Conservation (phyloP, 2,797 vertebrate genomes). For the Megalops cyprinoides region DNA sequence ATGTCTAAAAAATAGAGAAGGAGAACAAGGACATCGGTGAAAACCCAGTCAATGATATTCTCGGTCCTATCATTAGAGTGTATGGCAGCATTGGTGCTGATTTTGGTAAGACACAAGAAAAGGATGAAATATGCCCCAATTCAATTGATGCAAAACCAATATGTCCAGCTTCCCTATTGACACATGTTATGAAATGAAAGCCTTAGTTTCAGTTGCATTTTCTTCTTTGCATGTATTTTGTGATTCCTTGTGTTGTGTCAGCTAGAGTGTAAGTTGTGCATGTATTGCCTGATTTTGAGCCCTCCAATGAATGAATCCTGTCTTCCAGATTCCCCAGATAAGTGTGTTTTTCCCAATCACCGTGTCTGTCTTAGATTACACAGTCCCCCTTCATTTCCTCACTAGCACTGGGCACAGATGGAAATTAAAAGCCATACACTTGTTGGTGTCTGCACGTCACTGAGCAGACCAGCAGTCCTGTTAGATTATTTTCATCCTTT, state of each 20-base stretch:
- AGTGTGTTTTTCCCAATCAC: slow-evolving; percentile 5
- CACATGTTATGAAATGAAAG: not conserved
- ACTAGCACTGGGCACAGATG: slow-evolving; percentile 1
- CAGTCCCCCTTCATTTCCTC: not conserved
- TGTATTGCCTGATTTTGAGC: slow-evolving; percentile 2
- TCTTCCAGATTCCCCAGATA: slow-evolving; percentile 2
- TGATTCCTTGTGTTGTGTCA: not conserved
- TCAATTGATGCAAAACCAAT: not conserved
- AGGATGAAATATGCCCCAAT: not conserved
- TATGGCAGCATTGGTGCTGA: not conserved
- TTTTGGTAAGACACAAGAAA: not conserved
- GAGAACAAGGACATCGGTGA: not conserved
- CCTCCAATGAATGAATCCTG: slow-evolving; percentile 10
- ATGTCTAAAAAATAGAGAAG: not conserved
- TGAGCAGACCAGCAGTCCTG: not conserved
- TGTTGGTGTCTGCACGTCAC: not conserved
- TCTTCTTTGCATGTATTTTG: not conserved
- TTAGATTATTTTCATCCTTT: not conserved
- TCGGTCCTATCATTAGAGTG: not conserved
- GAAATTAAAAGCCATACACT: too few species aligned
- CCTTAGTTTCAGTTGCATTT: not conserved
- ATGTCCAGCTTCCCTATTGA: not conserved
- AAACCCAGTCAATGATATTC: not conserved
- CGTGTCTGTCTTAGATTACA: not conserved
- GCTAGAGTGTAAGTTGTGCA: not conserved